phyloP scores from a whole-genome alignment of 2,113 vertebrate genomes.

The Fulmarus glacialis region DNA sequence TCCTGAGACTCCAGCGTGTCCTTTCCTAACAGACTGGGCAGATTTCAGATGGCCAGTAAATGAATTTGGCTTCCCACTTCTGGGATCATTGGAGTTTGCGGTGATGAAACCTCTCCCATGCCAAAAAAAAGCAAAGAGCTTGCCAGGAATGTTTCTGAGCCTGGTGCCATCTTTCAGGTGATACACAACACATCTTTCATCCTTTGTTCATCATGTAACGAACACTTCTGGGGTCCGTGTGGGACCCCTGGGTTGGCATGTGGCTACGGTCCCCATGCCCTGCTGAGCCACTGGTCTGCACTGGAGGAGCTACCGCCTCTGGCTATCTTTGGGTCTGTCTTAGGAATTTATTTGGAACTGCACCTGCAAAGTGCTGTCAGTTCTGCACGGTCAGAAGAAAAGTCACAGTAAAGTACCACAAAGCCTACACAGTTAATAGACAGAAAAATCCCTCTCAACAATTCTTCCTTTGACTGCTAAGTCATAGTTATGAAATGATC shows the following conservation, averaged over 20 bases:
- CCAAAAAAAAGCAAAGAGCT: background rate
- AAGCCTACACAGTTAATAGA: accelerated
- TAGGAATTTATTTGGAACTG: accelerated
- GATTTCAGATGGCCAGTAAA: too few relatives aligned
- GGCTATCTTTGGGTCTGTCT: accelerated
- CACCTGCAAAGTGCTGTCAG: background rate
- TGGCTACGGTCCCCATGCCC: background rate
- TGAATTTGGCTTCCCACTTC: background rate
- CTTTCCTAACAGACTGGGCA: background rate
- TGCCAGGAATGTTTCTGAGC: background rate
- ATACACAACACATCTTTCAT: accelerated
- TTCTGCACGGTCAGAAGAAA: background rate
- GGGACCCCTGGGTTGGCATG: accelerated
- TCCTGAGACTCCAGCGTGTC: background rate
- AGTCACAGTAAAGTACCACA: accelerated
- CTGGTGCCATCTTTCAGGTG: background rate
- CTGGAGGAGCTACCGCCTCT: background rate
- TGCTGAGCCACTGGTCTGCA: background rate
- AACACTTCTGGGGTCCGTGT: accelerated
- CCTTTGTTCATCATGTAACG: accelerated
- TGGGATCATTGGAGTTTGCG: background rate
- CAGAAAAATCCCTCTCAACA: background rate
- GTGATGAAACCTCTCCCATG: background rate
- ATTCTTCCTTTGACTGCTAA: too few relatives aligned
- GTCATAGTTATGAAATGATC: accelerated